A percentile compares a stretch with the other conserved stretches of the same genome.
These are phyloP conservation scores for Amphipoea lucens DNA, from an alignment of 2,888 invertebrate genomes.

Conservation along the genomic window DNA sequence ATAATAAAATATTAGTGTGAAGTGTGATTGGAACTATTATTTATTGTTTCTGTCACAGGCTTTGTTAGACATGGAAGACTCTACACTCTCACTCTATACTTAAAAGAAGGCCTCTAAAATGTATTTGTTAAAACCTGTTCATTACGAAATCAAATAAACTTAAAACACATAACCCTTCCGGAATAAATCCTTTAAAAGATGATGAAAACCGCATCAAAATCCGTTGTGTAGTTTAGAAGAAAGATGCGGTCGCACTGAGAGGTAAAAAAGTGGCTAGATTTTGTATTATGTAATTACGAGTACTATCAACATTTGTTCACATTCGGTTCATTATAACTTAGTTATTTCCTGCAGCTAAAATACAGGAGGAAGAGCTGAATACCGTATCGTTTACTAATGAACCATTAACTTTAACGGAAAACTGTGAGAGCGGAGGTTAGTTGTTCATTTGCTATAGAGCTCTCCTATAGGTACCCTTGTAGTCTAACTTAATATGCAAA, in stretches of 20 bases:
- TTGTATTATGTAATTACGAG: neutral
- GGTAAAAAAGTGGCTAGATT: neutral
- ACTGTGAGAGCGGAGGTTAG: neutral
- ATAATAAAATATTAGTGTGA: no score
- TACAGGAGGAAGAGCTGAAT: neutral
- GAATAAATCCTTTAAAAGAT: neutral
- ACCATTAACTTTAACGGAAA: neutral
- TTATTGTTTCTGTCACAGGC: no score
- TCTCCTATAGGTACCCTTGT: no score
- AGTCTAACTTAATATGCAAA: no score
- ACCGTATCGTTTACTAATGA: neutral
- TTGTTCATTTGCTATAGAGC: neutral
- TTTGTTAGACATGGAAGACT: neutral
- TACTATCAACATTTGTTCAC: neutral
- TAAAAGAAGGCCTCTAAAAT: neutral
- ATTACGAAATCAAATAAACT: neutral
- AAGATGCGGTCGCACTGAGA: neutral
- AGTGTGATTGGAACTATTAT: no score
- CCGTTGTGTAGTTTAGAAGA: neutral
- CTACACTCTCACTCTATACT: neutral
- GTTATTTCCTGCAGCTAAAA: neutral
- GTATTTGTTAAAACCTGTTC: neutral
- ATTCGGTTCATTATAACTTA: neutral
- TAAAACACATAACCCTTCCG: neutral
- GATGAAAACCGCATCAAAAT: neutral